Conservation (phyloP, 2,888 invertebrate species). For the Syrista parreyssii region DNA sequence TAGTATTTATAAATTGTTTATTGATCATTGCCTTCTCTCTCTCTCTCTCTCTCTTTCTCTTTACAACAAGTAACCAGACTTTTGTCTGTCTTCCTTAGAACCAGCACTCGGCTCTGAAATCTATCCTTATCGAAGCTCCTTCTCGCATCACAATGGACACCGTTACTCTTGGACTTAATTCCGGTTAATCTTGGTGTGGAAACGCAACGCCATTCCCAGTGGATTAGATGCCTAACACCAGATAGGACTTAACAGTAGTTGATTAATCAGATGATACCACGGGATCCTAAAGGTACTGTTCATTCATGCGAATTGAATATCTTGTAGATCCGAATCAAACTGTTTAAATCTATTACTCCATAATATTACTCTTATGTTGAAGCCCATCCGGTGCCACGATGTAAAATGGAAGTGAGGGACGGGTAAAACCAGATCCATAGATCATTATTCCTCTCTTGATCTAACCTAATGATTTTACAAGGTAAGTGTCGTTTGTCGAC, state of each 20-base stretch:
- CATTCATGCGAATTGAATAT: not conserved
- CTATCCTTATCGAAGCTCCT: not conserved
- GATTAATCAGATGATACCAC: not conserved
- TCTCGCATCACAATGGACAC: not conserved
- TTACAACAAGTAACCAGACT: not conserved
- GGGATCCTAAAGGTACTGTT: not conserved
- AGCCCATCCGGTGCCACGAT: not conserved
- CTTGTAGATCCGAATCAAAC: not conserved
- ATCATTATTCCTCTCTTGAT: not conserved
- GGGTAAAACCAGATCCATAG: not conserved
- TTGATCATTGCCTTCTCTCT: not conserved
- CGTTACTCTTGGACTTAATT: not conserved
- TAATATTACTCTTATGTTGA: not conserved
- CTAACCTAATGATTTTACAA: constrained; percentile 53
- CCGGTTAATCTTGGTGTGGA: not conserved
- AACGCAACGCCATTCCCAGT: not conserved
- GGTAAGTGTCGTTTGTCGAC: constrained; percentile 54
- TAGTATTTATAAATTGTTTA: not conserved
- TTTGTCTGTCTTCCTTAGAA: not conserved
- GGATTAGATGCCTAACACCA: not conserved
- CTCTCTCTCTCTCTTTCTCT: not conserved
- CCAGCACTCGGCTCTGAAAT: not conserved
- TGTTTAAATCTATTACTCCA: not conserved
- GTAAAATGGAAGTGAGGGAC: not conserved
- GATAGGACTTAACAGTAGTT: not conserved